Conservation (phyloP, 2,113 vertebrate species). For the Polypterus bichir region DNA sequence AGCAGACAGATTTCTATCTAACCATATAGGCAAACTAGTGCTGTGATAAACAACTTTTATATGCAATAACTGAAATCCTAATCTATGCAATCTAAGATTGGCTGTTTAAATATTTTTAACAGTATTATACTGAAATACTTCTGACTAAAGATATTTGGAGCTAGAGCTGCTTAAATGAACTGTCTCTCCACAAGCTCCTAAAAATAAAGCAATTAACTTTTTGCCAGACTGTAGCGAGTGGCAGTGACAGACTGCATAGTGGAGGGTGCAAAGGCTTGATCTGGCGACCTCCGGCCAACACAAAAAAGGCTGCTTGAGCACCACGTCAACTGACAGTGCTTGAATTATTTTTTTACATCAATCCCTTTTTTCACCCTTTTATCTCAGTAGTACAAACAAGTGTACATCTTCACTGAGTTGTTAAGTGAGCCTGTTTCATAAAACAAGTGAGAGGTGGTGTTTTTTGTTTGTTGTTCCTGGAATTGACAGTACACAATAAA, state of each 20-base stretch:
- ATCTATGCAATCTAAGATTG: too few species aligned
- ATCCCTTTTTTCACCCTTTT: conserved; percentile 37
- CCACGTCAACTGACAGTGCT: conserved; percentile 64
- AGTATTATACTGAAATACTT: too few species aligned
- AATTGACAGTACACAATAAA: conserved; percentile 62
- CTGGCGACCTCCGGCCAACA: conserved; percentile 41
- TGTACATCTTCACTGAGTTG: conserved; percentile 68
- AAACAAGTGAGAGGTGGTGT: conserved; percentile 58
- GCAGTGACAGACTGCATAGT: conserved; percentile 50
- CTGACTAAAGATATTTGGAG: conserved; percentile 4
- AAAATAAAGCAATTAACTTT: conserved; percentile 80
- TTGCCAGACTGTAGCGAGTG: conserved; percentile 58
- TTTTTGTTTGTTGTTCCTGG: conserved; percentile 48
- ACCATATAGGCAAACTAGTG: too few species aligned
- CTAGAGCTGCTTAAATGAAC: conserved; percentile 38
- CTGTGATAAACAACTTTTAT: too few species aligned
- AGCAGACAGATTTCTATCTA: too few species aligned
- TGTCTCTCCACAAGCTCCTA: conserved; percentile 34
- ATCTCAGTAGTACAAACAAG: conserved; percentile 75
- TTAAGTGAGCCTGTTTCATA: conserved; percentile 46
- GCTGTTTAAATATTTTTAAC: too few species aligned
- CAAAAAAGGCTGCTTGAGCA: conserved; percentile 51
- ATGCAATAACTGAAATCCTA: too few species aligned
- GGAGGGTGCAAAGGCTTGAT: conserved; percentile 43
- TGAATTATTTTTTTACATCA: conserved; percentile 74